Evolutionary conservation across 2,797 vertebrate genomes (phyloP).

Genomic region (Poecilia wingei): DNA sequence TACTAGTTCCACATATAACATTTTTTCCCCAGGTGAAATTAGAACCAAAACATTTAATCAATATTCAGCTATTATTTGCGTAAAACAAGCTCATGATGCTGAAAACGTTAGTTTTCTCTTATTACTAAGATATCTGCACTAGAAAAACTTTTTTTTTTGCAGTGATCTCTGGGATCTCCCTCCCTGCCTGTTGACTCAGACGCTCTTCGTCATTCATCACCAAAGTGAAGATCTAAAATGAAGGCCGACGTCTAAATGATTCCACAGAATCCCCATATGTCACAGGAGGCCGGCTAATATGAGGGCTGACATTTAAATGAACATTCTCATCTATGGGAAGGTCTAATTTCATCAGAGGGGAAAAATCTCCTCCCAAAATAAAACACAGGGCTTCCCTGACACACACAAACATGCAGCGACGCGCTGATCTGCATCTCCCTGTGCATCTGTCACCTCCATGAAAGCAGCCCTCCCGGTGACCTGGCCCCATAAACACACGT

Average conservation of each 20-base stretch:
- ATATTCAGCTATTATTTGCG: too few relatives aligned
- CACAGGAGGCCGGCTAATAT: constrained; percentile 58
- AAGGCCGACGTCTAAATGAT: constrained; percentile 66
- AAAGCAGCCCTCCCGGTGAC: constrained; percentile 67
- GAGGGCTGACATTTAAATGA: constrained; percentile 77
- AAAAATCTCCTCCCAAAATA: constrained; percentile 12
- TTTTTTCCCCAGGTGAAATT: too few relatives aligned
- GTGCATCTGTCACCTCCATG: constrained; percentile 63
- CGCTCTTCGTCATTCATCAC: constrained; percentile 60
- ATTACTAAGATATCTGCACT: too few relatives aligned
- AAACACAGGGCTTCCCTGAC: constrained; percentile 3
- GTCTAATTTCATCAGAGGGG: constrained; percentile 67
- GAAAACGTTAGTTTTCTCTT: too few relatives aligned
- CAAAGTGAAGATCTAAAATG: constrained; percentile 46
- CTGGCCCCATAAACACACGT: constrained; percentile 58
- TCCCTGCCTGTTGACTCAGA: constrained; percentile 57
- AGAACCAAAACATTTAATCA: too few relatives aligned
- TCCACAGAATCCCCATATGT: constrained; percentile 60
- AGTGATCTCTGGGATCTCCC: constrained; percentile 10
- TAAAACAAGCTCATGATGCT: too few relatives aligned
- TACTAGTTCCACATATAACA: too few relatives aligned
- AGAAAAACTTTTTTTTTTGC: neutral
- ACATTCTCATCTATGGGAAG: constrained; percentile 63
- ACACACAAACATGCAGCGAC: constrained; percentile 1
- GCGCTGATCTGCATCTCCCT: constrained; percentile 24